Base-by-base conservation (phyloP, 2,888 invertebrate genomes). In the Sylvicola fuscatus region DNA sequence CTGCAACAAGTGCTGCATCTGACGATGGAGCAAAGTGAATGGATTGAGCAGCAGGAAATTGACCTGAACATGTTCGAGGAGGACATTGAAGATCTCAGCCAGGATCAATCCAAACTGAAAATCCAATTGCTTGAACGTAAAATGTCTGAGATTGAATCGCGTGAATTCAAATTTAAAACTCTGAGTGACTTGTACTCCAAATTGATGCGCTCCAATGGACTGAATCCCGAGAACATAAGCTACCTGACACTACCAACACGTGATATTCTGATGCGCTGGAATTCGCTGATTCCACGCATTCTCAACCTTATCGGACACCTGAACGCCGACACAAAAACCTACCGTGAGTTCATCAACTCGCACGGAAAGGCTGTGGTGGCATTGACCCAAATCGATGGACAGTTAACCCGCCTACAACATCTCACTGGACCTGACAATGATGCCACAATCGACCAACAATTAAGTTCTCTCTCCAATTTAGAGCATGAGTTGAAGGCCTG, bases 291-390 rank as follows among this genome's bases (percentile, higher is more conserved):
- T 11, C 69, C 70, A 0, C 65, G 70, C 27, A 65, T 71, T 26
- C 60, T 66, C 37, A 62, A 65, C 0, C 64, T 78, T 1, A 47
- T 68, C 8, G 66, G 70, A 2, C 64, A 64, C 0, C 53, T 73
- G 2, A 62, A 66, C 43, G 61, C 60, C 38, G 71, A 71, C 37
- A 58, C 66, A 31, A 68, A 70, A 40, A 58, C 68, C 2, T 73
- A 72, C 45, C 61, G 71, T 2, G 75, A 76, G 45, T 79, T 83
- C 46, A 66, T 72, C 11, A 65, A 69, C 3, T 73, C 74, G 11
- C 82, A 83, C 39, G 72, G 75, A 3, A 67, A 66, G 21, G 74
- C 79, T 0, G 67, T 83, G 6, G 66, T 79, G 10, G 69, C 71
- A 3, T 53, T 84, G 14, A 74, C 75, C 0, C 70, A 72, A 44